Evolutionary conservation across 2,113 vertebrate species (phyloP), one percentile per base, ranked within the genome.

Genomic region (Neofelis nebulosa): DNA sequence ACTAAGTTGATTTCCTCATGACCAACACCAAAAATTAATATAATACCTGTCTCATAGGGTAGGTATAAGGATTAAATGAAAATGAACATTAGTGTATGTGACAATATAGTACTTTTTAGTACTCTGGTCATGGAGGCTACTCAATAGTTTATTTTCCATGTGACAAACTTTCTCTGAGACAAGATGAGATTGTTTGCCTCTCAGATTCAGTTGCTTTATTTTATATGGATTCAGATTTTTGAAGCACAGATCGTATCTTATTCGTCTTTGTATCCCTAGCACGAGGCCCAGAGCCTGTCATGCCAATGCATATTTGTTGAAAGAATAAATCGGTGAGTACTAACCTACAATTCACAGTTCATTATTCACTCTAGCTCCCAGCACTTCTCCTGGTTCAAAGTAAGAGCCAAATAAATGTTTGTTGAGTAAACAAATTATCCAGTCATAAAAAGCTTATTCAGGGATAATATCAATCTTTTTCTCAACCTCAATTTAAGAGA

Each of bases 371-470:
- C 23, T 23, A 45, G n/a, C 33, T 83, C 29, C 81, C 23, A 66
- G 38, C 21, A 76, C 78, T 89, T 81, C 13, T 71, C 55, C 29
- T 68, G 61, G 10, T 82, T 95, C 93, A 95, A 65, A 84, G 36
- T 78, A 86, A 90, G 45, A 95, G 41, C 61, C 63, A 87, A 97
- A 41, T 80, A 96, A 85, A 92, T 95, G 74, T 94, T 95, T 92
- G 83, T 94, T 87, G 90, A 97, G 89, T 57, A 86, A 88, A 86
- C 89, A 48, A 95, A 74, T 96, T 90, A 95, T 87, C 91, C 38
- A 82, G 86, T 94, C 65, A 86, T 79, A 86, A 82, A 86, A 96
- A 83, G 27, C 29, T 74, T 90, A 83, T 83, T 95, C 55, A 84
- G 33, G 61, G 45, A 76, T 95, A 89, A 66, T 83, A 92, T 31